phyloP scores from a whole-genome alignment of 2,888 invertebrate species.

The Protula sp. region DNA sequence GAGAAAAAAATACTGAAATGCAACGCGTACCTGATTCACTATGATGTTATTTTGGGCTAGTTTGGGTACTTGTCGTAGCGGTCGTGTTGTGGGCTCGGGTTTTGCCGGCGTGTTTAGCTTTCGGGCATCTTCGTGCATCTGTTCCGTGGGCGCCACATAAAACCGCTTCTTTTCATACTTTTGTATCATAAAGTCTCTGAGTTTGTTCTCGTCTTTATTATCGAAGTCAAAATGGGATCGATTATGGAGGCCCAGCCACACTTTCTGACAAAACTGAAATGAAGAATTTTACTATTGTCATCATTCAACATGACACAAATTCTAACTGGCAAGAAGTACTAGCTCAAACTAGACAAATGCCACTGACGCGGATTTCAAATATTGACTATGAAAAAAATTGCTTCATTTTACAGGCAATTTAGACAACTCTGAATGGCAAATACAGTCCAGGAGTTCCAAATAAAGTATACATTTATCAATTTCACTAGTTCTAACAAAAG shows the following conservation, averaged over 20 bases:
- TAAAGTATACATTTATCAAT: no score
- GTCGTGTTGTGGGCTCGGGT: neutral
- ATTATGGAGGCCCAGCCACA: conserved; percentile 86
- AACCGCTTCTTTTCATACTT: conserved; percentile 89
- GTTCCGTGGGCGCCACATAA: conserved; percentile 54
- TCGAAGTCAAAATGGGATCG: conserved; percentile 58
- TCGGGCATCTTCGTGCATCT: conserved; percentile 50
- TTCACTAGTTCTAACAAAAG: no score
- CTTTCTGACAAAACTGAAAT: conserved; percentile 71
- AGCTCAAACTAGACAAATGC: no score
- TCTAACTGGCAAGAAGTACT: no score
- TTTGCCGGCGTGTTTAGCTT: conserved; percentile 29
- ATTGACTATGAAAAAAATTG: neutral
- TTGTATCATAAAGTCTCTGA: conserved; percentile 86
- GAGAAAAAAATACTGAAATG: no score
- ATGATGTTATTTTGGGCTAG: no score
- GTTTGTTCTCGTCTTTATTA: conserved; percentile 79
- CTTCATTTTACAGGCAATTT: neutral
- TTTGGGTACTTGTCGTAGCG: no score
- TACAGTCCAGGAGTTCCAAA: no score
- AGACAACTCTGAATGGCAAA: neutral
- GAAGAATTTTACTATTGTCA: neutral
- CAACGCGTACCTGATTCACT: no score
- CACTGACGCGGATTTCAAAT: no score
- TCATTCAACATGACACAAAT: no score